Conservation (phyloP, 2,888 invertebrate species). For the Malachius bipustulatus region DNA sequence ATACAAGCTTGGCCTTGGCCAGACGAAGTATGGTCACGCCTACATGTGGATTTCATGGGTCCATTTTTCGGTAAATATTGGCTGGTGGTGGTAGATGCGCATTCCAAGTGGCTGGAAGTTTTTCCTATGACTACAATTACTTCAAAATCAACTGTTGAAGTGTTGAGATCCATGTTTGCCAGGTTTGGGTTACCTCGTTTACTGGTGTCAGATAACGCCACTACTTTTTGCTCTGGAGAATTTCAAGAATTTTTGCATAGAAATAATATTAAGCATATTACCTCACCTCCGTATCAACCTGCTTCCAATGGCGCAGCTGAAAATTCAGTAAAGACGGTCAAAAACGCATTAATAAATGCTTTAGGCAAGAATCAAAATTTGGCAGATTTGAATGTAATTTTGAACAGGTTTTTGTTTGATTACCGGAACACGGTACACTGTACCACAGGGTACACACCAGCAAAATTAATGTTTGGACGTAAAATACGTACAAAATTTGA, state of each 20-base stretch:
- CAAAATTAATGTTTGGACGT: conserved; percentile 8
- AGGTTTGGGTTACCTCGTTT: conserved; percentile 15
- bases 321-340: conserved; percentile 17
- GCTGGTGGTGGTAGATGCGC: no score
- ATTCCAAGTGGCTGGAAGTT: conserved; percentile 3
- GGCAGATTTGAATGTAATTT: conserved; percentile 5
- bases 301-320: conserved; percentile 19
- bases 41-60: conserved; percentile 22
- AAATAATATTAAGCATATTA: conserved; percentile 16
- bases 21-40: conserved; percentile 18
- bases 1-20: conserved; percentile 19
- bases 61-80: conserved; percentile 17
- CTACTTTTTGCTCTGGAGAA: conserved; percentile 15
- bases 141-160: conserved; percentile 11
- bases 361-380: conserved; percentile 8
- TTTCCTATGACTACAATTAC: conserved; percentile 1
- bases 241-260: conserved; percentile 14
- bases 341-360: conserved; percentile 16
- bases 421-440: conserved; percentile 9
- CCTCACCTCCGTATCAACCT: conserved; percentile 14
- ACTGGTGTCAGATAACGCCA: conserved; percentile 18
- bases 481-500: conserved; percentile 7
- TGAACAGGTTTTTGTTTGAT: conserved; percentile 9
- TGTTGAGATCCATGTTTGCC: conserved; percentile 15
- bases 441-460: conserved; percentile 5